A percentile compares a stretch with the other conserved stretches of the same genome.
phyloP scores from a whole-genome alignment of 64 coral and sea anemone genomes.

The Astreopora myriophthalma region DNA sequence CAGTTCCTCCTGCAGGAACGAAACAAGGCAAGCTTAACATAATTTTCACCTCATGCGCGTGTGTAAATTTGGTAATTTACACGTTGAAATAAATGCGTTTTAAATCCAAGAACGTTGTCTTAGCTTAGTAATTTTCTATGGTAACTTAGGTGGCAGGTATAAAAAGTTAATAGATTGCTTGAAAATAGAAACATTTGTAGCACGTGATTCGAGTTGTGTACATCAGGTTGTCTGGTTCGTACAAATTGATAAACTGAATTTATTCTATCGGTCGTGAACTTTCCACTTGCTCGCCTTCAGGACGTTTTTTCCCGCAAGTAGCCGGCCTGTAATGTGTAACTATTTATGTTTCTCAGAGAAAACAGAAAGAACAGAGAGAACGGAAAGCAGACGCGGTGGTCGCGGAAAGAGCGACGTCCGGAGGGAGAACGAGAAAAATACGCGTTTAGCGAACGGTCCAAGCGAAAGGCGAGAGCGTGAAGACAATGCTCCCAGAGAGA shows the following conservation, averaged over 20 bases:
- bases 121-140: background rate
- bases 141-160: background rate
- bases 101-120: background rate
- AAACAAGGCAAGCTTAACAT: background rate
- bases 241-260: background rate
- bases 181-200: background rate
- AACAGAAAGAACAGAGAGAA: slow-evolving; percentile 27
- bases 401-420: slow-evolving; percentile 49
- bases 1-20: background rate
- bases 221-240: background rate
- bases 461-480: slow-evolving; percentile 40
- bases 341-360: background rate
- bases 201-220: slow-evolving; percentile 9
- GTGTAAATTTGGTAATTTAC: background rate
- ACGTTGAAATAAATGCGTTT: background rate
- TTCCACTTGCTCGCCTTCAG: background rate
- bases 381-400: slow-evolving; percentile 25
- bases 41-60: background rate
- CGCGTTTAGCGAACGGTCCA: slow-evolving; percentile 56
- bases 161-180: background rate
- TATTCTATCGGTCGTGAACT: background rate
- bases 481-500: slow-evolving; percentile 41
- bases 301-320: background rate
- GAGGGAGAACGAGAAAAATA: slow-evolving; percentile 75
- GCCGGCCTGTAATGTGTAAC: background rate